Evolutionary conservation across 2,113 vertebrate genomes (phyloP).

Genomic region (Pica pica): DNA sequence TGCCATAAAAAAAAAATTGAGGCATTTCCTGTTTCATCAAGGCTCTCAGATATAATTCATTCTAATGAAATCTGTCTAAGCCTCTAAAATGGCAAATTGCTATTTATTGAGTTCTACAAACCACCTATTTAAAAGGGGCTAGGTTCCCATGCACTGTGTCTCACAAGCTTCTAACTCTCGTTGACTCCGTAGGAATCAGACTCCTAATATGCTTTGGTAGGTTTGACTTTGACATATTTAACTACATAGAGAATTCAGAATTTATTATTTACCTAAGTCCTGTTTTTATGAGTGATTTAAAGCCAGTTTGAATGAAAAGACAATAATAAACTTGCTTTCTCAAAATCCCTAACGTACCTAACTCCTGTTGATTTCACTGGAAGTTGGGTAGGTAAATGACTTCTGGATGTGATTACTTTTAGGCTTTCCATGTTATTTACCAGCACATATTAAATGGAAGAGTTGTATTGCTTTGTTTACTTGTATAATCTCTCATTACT

Average conservation of each 20-base stretch:
- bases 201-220: neutral
- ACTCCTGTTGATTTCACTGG: neutral
- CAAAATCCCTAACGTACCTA: neutral
- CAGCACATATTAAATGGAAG: neutral
- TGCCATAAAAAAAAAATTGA: neutral
- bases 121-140: neutral
- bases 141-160: neutral
- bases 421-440: neutral
- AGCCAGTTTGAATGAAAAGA: neutral
- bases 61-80: constrained; percentile 18
- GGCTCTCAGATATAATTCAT: constrained; percentile 25
- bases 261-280: neutral
- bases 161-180: neutral
- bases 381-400: neutral
- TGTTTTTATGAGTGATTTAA: neutral
- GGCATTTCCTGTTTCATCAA: neutral
- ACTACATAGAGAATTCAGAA: neutral
- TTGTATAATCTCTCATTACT: neutral
- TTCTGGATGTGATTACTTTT: neutral
- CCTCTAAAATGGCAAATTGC: constrained; percentile 31
- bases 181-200: neutral
- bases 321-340: neutral
- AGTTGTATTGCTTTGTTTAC: neutral
- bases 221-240: constrained; percentile 10
- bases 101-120: constrained; percentile 27